A percentile compares a stretch with the other conserved stretches of the same genome.
These are phyloP conservation scores for Heliocidaris erythrogramma DNA, from an alignment of 35 echinoderm and acorn worm genomes.

Conservation along the genomic window DNA sequence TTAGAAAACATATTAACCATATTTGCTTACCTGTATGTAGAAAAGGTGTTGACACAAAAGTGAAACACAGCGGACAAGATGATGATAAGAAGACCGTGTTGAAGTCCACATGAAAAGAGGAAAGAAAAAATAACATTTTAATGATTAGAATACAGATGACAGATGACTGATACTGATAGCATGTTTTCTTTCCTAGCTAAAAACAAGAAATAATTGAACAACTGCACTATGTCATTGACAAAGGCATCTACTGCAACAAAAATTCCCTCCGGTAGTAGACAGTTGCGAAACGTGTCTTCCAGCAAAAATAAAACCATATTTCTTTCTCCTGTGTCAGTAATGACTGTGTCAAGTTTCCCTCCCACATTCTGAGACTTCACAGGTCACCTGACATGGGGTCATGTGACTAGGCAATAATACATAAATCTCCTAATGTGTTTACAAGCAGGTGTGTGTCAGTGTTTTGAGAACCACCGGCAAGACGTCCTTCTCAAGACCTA, in stretches of 20 bases:
- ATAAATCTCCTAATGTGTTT: not conserved
- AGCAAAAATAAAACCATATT: slow-evolving; percentile 8
- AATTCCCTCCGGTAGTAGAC: not conserved
- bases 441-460: not conserved
- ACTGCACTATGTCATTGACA: no score
- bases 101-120: not conserved
- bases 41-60: not conserved
- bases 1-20: not conserved
- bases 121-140: not conserved
- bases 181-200: no score
- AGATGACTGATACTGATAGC: not conserved
- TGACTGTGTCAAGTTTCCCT: not conserved
- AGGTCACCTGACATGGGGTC: not conserved
- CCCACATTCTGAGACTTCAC: not conserved
- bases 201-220: no score
- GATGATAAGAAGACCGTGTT: not conserved
- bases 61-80: not conserved
- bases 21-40: not conserved
- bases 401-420: not conserved
- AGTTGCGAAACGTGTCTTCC: not conserved
- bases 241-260: not conserved
- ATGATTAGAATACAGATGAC: not conserved
- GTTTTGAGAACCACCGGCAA: not conserved
- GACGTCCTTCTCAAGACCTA: not conserved
- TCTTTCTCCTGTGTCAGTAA: not conserved